Conservation (phyloP, 2,888 invertebrate species). For the Pyrrhia umbra region DNA sequence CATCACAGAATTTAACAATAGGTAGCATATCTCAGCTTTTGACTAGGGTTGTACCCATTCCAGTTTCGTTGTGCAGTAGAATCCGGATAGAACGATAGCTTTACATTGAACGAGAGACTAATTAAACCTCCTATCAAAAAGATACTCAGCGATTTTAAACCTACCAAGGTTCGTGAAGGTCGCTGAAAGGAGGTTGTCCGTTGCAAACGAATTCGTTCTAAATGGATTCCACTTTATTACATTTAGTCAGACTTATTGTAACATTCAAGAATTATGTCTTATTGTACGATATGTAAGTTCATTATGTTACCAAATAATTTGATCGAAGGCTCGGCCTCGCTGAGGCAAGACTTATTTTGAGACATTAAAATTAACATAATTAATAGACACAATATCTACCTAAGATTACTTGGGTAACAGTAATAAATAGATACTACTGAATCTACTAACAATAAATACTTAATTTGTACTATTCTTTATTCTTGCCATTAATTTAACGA, state of each 20-base stretch:
- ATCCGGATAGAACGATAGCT: background rate
- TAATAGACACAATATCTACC: background rate
- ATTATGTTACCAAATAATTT: background rate
- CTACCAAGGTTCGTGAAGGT: no score
- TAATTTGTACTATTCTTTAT: background rate
- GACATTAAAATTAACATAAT: background rate
- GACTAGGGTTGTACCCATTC: background rate
- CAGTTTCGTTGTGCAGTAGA: background rate
- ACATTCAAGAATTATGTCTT: no score
- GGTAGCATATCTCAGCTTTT: background rate
- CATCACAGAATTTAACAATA: conserved; percentile 1
- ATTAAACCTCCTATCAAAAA: no score
- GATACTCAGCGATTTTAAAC: background rate
- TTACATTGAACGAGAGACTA: background rate
- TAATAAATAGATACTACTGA: background rate
- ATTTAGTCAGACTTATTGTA: background rate
- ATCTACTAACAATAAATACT: background rate
- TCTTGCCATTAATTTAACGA: background rate
- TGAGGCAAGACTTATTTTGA: no score
- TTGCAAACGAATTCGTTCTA: no score
- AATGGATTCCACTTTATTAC: background rate
- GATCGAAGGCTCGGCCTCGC: background rate
- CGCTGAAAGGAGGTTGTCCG: background rate
- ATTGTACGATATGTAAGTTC: background rate
- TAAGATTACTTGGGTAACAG: background rate